These are phyloP conservation scores for Amphiduros pacificus DNA, from an alignment of 2,888 invertebrate genomes.

Conservation along the genomic window DNA sequence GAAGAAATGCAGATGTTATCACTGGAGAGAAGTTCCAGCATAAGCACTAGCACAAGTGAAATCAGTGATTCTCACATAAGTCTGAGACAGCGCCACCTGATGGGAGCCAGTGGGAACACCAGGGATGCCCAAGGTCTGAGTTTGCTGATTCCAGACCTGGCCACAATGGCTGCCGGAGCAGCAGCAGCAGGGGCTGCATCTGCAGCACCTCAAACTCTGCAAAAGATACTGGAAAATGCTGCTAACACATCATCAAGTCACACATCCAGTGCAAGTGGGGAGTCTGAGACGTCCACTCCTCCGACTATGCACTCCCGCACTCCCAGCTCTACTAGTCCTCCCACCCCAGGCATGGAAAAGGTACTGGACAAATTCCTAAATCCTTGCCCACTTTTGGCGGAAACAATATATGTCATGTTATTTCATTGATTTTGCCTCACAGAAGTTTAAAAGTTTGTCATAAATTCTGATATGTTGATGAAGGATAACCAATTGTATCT, in stretches of 20 bases:
- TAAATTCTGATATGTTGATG: too few relatives aligned
- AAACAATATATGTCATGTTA: background rate
- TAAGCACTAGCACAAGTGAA: slow-evolving; percentile 57
- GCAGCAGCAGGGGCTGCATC: too few relatives aligned
- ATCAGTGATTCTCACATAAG: slow-evolving; percentile 48
- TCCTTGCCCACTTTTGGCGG: too few relatives aligned
- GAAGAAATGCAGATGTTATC: background rate
- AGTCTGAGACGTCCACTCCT: slow-evolving; percentile 7
- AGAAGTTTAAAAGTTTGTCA: too few relatives aligned
- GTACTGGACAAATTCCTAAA: too few relatives aligned
- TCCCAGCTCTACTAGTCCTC: slow-evolving; percentile 66
- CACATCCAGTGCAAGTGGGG: slow-evolving; percentile 4
- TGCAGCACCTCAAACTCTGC: too few relatives aligned
- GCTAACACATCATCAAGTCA: slow-evolving; percentile 1
- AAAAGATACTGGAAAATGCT: too few relatives aligned
- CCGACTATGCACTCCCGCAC: slow-evolving; percentile 52
- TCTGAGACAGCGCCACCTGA: background rate
- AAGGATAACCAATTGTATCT: too few relatives aligned
- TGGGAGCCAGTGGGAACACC: background rate
- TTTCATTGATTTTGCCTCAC: too few relatives aligned
- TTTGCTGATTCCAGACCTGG: slow-evolving; percentile 8
- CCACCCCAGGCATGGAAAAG: slow-evolving; percentile 64
- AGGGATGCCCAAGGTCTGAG: background rate
- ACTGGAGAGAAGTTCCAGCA: slow-evolving; percentile 26
- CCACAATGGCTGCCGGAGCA: background rate